Conservation (phyloP, 2,888 invertebrate genomes). For the Cheilosia soror region DNA sequence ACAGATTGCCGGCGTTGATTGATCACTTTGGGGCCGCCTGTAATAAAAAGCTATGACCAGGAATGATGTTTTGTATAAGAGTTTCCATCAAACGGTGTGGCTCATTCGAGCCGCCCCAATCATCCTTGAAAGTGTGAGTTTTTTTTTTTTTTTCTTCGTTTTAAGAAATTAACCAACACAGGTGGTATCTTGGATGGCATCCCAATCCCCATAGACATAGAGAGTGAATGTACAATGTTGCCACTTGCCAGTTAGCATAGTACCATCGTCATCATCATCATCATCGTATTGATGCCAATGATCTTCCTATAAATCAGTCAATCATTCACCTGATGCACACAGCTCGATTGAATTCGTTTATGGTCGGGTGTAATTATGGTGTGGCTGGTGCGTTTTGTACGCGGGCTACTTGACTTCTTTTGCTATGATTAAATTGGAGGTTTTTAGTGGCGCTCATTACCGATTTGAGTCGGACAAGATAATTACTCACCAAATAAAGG, state of each 20-base stretch:
- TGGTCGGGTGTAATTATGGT: conserved; percentile 56
- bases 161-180: conserved; percentile 1
- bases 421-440: conserved; percentile 49
- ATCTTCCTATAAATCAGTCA: conserved; percentile 75
- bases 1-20: conserved; percentile 51
- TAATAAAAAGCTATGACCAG: conserved; percentile 6
- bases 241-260: conserved; percentile 8
- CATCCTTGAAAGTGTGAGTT: conserved; percentile 77
- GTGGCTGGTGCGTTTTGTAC: conserved; percentile 23
- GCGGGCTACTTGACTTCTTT: conserved; percentile 4
- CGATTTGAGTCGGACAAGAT: conserved; percentile 71
- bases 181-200: conserved; percentile 19
- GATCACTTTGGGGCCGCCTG: conserved; percentile 42
- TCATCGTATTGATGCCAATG: conserved; percentile 45
- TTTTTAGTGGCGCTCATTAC: conserved; percentile 68
- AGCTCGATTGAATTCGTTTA: conserved; percentile 64
- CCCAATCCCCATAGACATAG: too few relatives aligned
- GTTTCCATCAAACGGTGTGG: conserved; percentile 17
- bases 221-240: conserved; percentile 20
- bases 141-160: conserved; percentile 5
- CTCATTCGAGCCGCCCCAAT: conserved; percentile 69
- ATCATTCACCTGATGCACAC: conserved; percentile 51
- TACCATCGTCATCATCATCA: conserved; percentile 22
- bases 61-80: conserved; percentile 10
- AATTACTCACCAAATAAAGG: conserved; percentile 74